These are phyloP conservation scores for Ceraclea dissimilis DNA, from an alignment of 2,888 invertebrate genomes.

Conservation along the genomic window DNA sequence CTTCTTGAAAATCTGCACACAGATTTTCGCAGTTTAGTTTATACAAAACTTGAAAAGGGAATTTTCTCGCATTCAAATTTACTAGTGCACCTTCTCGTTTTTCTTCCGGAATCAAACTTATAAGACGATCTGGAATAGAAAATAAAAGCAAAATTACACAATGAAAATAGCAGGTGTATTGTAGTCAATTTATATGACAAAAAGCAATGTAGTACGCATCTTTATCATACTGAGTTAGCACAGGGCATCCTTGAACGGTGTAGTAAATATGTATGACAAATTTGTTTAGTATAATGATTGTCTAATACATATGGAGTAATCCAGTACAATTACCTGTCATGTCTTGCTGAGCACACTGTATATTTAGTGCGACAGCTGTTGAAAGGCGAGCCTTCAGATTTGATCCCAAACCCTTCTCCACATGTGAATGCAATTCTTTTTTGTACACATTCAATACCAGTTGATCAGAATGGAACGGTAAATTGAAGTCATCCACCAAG, in stretches of 20 bases:
- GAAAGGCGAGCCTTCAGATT: conserved; percentile 80
- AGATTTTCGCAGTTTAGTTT: conserved; percentile 94
- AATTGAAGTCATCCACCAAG: conserved; percentile 89
- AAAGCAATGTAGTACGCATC: too few species aligned
- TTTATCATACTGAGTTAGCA: too few species aligned
- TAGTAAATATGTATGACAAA: too few species aligned
- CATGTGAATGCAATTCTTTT: conserved; percentile 83
- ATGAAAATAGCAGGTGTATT: too few species aligned
- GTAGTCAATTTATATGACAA: too few species aligned
- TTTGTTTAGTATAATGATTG: too few species aligned
- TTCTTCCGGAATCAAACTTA: conserved; percentile 68
- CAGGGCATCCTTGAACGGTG: too few species aligned
- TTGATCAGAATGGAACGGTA: conserved; percentile 84
- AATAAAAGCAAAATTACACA: neutral
- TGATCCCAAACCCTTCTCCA: conserved; percentile 81
- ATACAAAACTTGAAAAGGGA: conserved; percentile 88
- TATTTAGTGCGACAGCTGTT: conserved; percentile 79
- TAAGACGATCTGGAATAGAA: conserved; percentile 66
- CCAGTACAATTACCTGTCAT: conserved; percentile 87
- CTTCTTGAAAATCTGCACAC: conserved; percentile 94
- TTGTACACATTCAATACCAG: conserved; percentile 87
- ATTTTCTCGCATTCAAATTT: conserved; percentile 61
- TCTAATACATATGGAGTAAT: too few species aligned
- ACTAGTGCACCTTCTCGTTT: conserved; percentile 45
- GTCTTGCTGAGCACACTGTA: conserved; percentile 84